Evolutionary conservation across 2,797 vertebrate genomes (phyloP), one percentile per base, ranked within the genome.

Genomic region (Gila robusta): DNA sequence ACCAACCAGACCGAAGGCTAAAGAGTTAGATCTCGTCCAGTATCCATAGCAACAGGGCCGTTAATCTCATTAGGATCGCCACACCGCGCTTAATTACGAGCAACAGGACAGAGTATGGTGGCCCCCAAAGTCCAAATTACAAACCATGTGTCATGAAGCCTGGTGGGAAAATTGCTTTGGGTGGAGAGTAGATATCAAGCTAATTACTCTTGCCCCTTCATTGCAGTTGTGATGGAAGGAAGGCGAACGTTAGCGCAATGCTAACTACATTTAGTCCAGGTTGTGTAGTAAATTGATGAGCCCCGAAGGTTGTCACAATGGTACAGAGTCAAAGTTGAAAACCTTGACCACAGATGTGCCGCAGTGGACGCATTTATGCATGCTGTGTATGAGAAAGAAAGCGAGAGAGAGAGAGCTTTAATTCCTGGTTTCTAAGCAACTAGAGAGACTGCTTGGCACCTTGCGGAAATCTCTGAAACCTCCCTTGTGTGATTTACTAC

Each of bases 11-110:
- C 66, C 78, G 66, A 84, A 91, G 91, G 92, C 91, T 91, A 89
- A 93, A 88, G 90, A 95, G 93, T 95, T 87, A 90, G 89, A 91
- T 91, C 92, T 89, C 89, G 87, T 91, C 90, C 90, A 80, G 95
- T 96, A 90, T 92, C 95, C 94, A 95, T 96, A 92, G 94, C 93
- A 96, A 96, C 95, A 90, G 90, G 87, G 91, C 88, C 88, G 89
- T 94, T 95, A 94, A 93, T 94, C 93, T 95, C 92, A 93, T 95
- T 95, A 94, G 89, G 83, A 93, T 92, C 93, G 93, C 87, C 91
- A 91, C 91, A 91, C 91, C 91, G 91, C 89, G 91, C 94, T 93
- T 94, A 93, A 94, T 94, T 91, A 91, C 92, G 90, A 94, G 93
- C 91, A 92, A 94, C 93, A 93, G 92, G 92, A 91, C 91, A 91